These are phyloP conservation scores for Leptonema lineaticorne DNA, from an alignment of 1,140 invertebrate species.

Conservation along the genomic window DNA sequence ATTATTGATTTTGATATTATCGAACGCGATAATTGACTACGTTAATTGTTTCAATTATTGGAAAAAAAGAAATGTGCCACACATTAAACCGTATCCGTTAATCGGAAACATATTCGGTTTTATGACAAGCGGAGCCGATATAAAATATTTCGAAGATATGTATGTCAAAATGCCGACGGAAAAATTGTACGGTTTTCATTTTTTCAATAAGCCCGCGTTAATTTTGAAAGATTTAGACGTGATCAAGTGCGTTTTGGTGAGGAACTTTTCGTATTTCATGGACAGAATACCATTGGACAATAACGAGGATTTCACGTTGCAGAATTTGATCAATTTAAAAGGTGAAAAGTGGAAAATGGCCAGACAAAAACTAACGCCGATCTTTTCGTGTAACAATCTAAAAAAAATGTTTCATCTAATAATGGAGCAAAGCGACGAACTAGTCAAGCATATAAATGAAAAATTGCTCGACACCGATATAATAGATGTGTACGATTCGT, in stretches of 20 bases:
- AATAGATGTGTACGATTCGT: constrained; percentile 49
- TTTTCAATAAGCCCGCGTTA: constrained; percentile 50
- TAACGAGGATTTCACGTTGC: constrained; percentile 50
- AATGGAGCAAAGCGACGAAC: constrained; percentile 42
- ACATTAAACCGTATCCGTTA: constrained; percentile 47
- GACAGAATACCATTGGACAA: no score
- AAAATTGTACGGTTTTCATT: constrained; percentile 49
- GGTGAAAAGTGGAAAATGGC: constrained; percentile 56
- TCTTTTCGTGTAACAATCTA: constrained; percentile 50
- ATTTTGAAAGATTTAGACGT: constrained; percentile 57
- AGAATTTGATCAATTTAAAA: constrained; percentile 29
- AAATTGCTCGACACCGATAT: not conserved
- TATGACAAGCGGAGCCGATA: constrained; percentile 38
- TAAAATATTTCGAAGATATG: no score
- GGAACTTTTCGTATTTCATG: no score
- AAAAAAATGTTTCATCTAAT: constrained; percentile 50
- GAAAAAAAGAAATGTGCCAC: constrained; percentile 49
- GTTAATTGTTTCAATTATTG: no score
- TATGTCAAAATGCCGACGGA: constrained; percentile 42
- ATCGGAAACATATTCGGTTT: constrained; percentile 45
- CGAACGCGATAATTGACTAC: no score
- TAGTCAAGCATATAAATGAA: constrained; percentile 42
- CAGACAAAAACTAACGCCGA: constrained; percentile 46
- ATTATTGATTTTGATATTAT: no score
- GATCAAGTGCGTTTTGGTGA: constrained; percentile 56